Conservation (phyloP, 2,888 invertebrate genomes). For the Hoplodrina blanda region DNA sequence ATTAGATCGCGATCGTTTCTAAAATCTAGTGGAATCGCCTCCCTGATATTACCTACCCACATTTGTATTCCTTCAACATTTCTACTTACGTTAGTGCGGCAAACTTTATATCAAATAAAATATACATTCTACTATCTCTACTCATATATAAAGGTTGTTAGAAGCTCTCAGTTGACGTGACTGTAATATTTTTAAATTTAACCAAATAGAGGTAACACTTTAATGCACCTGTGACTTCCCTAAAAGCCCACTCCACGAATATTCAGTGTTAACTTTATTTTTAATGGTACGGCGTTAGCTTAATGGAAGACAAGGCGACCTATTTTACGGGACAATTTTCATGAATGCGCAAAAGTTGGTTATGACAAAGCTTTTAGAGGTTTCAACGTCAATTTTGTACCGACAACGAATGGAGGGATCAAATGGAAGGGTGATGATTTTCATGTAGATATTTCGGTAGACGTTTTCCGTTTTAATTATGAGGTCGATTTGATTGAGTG, state of each 20-base stretch:
- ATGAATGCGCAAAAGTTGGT: constrained; percentile 84
- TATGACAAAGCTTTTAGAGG: constrained; percentile 84
- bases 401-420: constrained; percentile 58
- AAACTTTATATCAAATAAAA: constrained; percentile 52
- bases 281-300: constrained; percentile 85
- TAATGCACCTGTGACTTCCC: constrained; percentile 88
- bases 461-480: constrained; percentile 56
- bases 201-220: constrained; percentile 78
- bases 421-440: constrained; percentile 59
- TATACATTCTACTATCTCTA: constrained; percentile 41
- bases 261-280: constrained; percentile 83
- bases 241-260: constrained; percentile 85
- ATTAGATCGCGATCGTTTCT: no score
- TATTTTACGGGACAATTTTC: constrained; percentile 87
- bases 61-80: constrained; percentile 20
- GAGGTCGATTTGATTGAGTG: constrained; percentile 32
- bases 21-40: no score
- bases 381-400: constrained; percentile 74
- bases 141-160: constrained; percentile 59
- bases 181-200: constrained; percentile 84
- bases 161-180: constrained; percentile 64
- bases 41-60: no score
- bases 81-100: constrained; percentile 16
- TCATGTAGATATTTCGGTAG: constrained; percentile 60
- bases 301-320: constrained; percentile 87